A percentile compares a stretch with the other conserved stretches of the same genome.
phyloP scores from a whole-genome alignment of 2,113 vertebrate species.

The Bufo gargarizans region DNA sequence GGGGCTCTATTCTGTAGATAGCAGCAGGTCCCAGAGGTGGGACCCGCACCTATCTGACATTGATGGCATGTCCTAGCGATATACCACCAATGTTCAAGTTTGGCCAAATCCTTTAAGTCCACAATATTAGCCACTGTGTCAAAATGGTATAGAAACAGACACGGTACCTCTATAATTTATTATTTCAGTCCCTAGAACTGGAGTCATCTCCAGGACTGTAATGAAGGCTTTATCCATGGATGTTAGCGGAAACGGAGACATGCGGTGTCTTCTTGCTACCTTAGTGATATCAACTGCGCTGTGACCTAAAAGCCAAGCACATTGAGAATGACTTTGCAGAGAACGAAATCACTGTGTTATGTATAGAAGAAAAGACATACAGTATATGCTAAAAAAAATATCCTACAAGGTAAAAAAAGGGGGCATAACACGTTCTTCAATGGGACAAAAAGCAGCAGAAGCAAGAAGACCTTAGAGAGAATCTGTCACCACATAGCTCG shows the following conservation, averaged over 20 bases:
- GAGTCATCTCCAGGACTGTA: constrained; percentile 99
- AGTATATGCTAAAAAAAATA: neutral
- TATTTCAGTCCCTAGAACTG: constrained; percentile 97
- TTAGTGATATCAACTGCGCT: constrained; percentile 99
- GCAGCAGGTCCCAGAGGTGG: too few relatives aligned
- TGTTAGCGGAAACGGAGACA: constrained; percentile 97
- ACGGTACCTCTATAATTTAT: constrained; percentile 95
- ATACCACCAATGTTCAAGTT: too few relatives aligned
- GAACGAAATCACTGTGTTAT: neutral
- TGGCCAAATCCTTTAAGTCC: too few relatives aligned
- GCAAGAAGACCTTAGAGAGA: too few relatives aligned
- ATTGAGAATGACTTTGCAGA: neutral
- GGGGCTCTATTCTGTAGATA: too few relatives aligned
- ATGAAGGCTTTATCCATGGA: constrained; percentile 99
- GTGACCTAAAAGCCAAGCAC: constrained; percentile 80
- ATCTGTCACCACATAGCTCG: too few relatives aligned
- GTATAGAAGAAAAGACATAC: neutral
- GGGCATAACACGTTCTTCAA: too few relatives aligned
- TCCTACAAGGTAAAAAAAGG: too few relatives aligned
- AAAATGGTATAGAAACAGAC: neutral
- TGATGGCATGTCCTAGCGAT: too few relatives aligned
- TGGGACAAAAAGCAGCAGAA: too few relatives aligned
- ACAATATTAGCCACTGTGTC: neutral
- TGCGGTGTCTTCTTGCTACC: constrained; percentile 97
- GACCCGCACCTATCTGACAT: too few relatives aligned